phyloP scores from a whole-genome alignment of 1,140 invertebrate species.

The Atta cephalotes region DNA sequence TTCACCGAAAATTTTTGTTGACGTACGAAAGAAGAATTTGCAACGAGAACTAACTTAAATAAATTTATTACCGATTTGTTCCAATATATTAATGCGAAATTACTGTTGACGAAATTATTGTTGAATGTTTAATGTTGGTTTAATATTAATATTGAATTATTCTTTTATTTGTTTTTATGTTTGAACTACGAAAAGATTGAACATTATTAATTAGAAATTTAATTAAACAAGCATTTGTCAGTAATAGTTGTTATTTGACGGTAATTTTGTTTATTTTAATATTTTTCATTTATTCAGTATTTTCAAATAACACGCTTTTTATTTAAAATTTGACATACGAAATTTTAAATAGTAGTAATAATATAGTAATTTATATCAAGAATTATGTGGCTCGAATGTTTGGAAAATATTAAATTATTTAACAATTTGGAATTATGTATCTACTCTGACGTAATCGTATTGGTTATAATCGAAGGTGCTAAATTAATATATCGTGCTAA shows the following conservation, averaged over 20 bases:
- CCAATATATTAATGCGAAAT: slow-evolving; percentile 2
- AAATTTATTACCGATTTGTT: slow-evolving; percentile 45
- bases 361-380: not conserved
- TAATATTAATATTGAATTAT: slow-evolving; percentile 5
- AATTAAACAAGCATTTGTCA: not conserved
- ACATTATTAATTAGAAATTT: not conserved
- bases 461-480: slow-evolving; percentile 58
- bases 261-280: not conserved
- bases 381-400: not conserved
- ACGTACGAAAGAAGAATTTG: slow-evolving; percentile 52
- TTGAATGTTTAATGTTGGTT: not conserved
- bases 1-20: slow-evolving; percentile 34
- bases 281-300: not conserved
- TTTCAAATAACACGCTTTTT: not conserved
- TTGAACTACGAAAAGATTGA: not conserved
- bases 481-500: slow-evolving; percentile 42
- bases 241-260: not conserved
- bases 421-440: not conserved
- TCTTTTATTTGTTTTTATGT: not conserved
- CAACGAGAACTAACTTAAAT: slow-evolving; percentile 28
- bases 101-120: not conserved
- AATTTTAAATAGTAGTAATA: not conserved
- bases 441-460: not conserved
- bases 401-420: slow-evolving; percentile 29
- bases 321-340: not conserved